These are phyloP conservation scores for Panulirus ornatus DNA, from an alignment of 1,140 invertebrate genomes.

Conservation along the genomic window DNA sequence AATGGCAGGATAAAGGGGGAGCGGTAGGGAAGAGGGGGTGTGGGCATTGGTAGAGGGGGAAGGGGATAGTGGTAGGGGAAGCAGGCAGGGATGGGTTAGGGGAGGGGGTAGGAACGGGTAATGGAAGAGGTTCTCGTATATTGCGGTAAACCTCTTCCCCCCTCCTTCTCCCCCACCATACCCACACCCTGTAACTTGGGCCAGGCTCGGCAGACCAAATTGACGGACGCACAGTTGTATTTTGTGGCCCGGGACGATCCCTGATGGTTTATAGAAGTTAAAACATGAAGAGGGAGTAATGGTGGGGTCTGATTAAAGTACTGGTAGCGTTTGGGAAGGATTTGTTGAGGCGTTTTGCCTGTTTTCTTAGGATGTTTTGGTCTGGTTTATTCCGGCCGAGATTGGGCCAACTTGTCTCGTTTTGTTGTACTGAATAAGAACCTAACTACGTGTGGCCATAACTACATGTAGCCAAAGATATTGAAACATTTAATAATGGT, in stretches of 20 bases:
- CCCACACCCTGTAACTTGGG: conserved; percentile 1
- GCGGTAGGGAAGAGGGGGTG: neutral
- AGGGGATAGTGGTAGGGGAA: neutral
- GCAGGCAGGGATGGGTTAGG: neutral
- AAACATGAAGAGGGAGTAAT: conserved; percentile 7
- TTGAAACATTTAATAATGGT: no score
- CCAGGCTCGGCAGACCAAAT: conserved; percentile 18
- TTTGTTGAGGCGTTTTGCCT: no score
- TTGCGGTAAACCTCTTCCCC: neutral
- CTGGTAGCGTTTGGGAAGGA: no score
- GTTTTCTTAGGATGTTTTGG: no score
- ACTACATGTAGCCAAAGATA: no score
- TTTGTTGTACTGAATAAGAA: no score
- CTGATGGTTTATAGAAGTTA: conserved; percentile 3
- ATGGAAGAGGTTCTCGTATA: conserved; percentile 2
- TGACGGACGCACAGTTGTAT: conserved; percentile 32
- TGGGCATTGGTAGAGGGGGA: neutral
- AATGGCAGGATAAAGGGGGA: no score
- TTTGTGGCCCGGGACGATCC: conserved; percentile 26
- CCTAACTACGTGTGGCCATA: no score
- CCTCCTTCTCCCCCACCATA: neutral
- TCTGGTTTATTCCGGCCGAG: no score
- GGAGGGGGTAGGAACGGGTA: neutral
- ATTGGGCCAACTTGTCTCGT: no score
- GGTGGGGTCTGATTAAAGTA: conserved; percentile 32